Base-by-base conservation (phyloP, 37 sponge, comb jelly and placozoan genomes). In the Axinella damicornis region DNA sequence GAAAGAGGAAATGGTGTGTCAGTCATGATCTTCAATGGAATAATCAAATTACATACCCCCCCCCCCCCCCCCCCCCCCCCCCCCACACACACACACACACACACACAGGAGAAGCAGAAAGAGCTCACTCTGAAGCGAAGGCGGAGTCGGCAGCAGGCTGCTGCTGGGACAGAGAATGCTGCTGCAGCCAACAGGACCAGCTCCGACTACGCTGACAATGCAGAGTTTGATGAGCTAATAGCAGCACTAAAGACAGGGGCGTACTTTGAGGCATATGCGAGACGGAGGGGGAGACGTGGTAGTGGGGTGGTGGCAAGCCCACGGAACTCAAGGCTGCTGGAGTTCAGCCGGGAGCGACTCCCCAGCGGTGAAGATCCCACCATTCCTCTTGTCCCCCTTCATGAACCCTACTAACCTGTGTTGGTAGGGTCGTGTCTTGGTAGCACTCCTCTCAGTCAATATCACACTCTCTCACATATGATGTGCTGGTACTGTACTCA, bases 171-270 rank as follows among this genome's bases (percentile, higher is more conserved):
- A 25, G 35, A 56, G 14, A 24, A 22, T 12, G 58, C 58, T n/a
- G n/a, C n/a, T n/a, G n/a, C n/a, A n/a, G n/a, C n/a, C n/a, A n/a
- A n/a, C n/a, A n/a, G n/a, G 0, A 17, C 11, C 21, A 39, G 24
- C 61, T 27, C 25, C 2, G 66, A 73, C 27, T 77, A 34, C 35
- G 18, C 32, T 28, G 88, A 81, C 24, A 69, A 65, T 28, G 84
- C 83, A 57, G 93, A 95, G 30, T 79, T 95, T 74, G 96, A 95
- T 53, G 93, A 95, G 15, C 87, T 95, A 0, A 92, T 95, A 33
- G 52, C 81, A 11, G 87, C 75, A 5, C 83, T 95, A 33, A 76
- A 71, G 63, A 82, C 83, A 16, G 96, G 90, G 17, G 96, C 92
- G 12, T 77, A 58, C 58, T 71, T 86, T 37, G 57, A 54, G 16